Conservation (phyloP, 2,113 vertebrate species). For the Rallus limicola region DNA sequence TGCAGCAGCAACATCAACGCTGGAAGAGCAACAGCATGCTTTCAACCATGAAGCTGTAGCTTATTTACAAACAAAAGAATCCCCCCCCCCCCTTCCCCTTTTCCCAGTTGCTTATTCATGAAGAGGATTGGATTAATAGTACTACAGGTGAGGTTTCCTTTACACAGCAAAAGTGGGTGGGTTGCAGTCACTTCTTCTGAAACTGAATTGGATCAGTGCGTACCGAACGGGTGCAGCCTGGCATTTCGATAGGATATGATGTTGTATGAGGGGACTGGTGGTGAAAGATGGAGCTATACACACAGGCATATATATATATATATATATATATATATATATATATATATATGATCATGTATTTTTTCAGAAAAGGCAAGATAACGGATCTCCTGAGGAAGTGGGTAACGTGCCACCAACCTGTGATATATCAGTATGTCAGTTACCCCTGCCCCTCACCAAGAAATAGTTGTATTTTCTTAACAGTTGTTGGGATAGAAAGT, state of each 20-base stretch:
- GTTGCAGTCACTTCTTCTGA: neutral
- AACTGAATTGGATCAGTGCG: neutral
- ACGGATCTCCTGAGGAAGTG: neutral
- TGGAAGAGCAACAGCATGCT: constrained; percentile 51
- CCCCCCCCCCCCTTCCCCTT: neutral
- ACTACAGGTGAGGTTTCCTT: neutral
- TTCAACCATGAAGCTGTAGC: constrained; percentile 50
- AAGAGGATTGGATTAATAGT: neutral
- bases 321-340: neutral
- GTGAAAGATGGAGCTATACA: neutral
- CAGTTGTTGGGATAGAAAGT: neutral
- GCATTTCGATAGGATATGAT: neutral
- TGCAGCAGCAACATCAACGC: neutral
- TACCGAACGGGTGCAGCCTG: neutral
- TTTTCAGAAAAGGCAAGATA: neutral
- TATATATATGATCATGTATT: neutral
- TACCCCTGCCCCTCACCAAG: neutral
- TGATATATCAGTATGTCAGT: neutral
- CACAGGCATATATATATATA: neutral
- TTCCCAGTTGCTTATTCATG: constrained; percentile 33
- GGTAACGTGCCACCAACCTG: neutral
- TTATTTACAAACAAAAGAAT: constrained; percentile 61
- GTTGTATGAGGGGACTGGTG: neutral
- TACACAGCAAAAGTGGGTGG: neutral
- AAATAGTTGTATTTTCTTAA: neutral